Conservation (phyloP, 2,888 invertebrate genomes). For the Monopis laevigella region DNA sequence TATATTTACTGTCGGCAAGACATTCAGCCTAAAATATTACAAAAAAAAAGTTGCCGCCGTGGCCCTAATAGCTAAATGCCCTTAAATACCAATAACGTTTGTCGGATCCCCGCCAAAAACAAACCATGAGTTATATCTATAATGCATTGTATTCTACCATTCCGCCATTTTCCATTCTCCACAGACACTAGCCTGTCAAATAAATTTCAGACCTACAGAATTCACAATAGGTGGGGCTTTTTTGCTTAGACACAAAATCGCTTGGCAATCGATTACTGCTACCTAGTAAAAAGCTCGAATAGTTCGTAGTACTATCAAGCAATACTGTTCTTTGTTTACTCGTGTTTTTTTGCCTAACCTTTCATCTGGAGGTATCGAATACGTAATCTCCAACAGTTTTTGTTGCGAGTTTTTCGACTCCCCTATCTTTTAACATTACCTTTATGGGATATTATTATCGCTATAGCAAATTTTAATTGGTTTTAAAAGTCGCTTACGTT, state of each 20-base stretch:
- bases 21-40: too few species aligned
- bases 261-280: slow-evolving; percentile 32
- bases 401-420: slow-evolving; percentile 47
- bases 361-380: too few species aligned
- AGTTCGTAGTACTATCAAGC: slow-evolving; percentile 28
- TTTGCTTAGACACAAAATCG: slow-evolving; percentile 42
- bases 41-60: slow-evolving; percentile 42
- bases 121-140: slow-evolving; percentile 65
- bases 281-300: slow-evolving; percentile 34
- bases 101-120: slow-evolving; percentile 65
- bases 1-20: slow-evolving; percentile 18
- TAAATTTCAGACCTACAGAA: slow-evolving; percentile 63
- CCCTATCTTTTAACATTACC: slow-evolving; percentile 56
- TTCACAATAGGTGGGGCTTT: slow-evolving; percentile 61
- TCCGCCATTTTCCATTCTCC: slow-evolving; percentile 67
- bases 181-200: slow-evolving; percentile 64
- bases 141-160: slow-evolving; percentile 58
- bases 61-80: slow-evolving; percentile 54
- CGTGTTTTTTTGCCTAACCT: slow-evolving; percentile 50
- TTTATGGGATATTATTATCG: slow-evolving; percentile 53
- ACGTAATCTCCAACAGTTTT: too few species aligned
- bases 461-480: slow-evolving; percentile 53
- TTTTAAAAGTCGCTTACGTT: slow-evolving; percentile 41
- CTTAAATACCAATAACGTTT: slow-evolving; percentile 65
- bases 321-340: slow-evolving; percentile 38